A percentile compares a stretch with the other conserved stretches of the same genome.
These are phyloP conservation scores for Spilogale gracilis DNA, from an alignment of 2,113 vertebrate species.

Conservation along the genomic window DNA sequence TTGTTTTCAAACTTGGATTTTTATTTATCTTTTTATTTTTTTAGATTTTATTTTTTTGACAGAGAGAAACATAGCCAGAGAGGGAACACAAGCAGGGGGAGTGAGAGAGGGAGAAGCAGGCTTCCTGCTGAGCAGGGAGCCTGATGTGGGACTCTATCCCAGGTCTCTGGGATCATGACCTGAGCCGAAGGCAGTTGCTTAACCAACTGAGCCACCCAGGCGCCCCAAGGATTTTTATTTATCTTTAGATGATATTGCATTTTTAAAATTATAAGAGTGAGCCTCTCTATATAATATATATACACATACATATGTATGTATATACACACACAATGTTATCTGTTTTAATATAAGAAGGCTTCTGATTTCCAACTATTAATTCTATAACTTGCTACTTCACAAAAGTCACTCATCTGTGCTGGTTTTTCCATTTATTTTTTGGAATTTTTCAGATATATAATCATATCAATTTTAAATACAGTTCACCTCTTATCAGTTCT, in stretches of 20 bases:
- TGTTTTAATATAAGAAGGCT: not conserved
- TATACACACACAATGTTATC: not conserved
- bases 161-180: too few species aligned
- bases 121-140: too few species aligned
- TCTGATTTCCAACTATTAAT: not conserved
- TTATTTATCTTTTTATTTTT: not conserved
- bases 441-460: not conserved
- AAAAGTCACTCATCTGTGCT: not conserved
- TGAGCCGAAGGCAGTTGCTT: too few species aligned
- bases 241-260: not conserved
- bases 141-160: too few species aligned
- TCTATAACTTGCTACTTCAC: not conserved
- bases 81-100: too few species aligned
- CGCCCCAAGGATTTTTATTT: not conserved
- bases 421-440: slow-evolving; percentile 20
- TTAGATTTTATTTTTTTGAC: not conserved
- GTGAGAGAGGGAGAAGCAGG: too few species aligned
- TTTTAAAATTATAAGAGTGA: not conserved
- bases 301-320: not conserved
- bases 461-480: not conserved
- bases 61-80: too few species aligned
- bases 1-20: not conserved
- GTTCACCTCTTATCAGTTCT: not conserved
- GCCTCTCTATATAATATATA: not conserved
- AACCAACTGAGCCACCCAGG: too few species aligned